Percentiles rank a stretch among this genome's conserved stretches.
These are phyloP conservation scores for Erynnis tages DNA, from an alignment of 2,888 invertebrate species.

Conservation along the genomic window DNA sequence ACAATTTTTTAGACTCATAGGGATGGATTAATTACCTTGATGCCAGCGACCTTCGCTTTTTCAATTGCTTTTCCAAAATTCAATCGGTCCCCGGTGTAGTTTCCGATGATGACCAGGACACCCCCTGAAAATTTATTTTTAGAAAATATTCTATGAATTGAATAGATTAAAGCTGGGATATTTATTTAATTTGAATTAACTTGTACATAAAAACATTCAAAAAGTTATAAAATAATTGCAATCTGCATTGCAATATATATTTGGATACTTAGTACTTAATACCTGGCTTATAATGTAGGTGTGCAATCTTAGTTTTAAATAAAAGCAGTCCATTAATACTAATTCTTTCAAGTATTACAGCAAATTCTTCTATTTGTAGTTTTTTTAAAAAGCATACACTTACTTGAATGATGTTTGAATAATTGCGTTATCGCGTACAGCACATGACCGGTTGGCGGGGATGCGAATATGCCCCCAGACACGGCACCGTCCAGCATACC, in stretches of 20 bases:
- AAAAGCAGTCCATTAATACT: too few species aligned
- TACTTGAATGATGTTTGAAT: slow-evolving; percentile 79
- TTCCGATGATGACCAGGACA: slow-evolving; percentile 87
- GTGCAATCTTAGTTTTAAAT: too few species aligned
- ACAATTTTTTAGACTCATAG: background rate
- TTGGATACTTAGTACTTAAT: too few species aligned
- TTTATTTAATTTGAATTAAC: too few species aligned
- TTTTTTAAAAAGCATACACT: too few species aligned
- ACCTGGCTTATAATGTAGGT: too few species aligned
- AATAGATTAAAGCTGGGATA: too few species aligned
- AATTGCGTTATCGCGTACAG: slow-evolving; percentile 84
- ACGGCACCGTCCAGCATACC: slow-evolving; percentile 91
- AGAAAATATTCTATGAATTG: background rate
- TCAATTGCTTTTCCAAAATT: slow-evolving; percentile 92
- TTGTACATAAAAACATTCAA: too few species aligned
- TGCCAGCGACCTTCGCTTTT: slow-evolving; percentile 83
- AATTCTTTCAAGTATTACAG: background rate
- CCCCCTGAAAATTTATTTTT: slow-evolving; percentile 72
- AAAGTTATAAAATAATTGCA: background rate
- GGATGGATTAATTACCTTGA: slow-evolving; percentile 59
- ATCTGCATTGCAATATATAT: background rate
- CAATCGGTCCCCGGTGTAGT: slow-evolving; percentile 89
- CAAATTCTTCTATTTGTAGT: too few species aligned
- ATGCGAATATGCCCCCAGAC: slow-evolving; percentile 88
- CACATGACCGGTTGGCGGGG: slow-evolving; percentile 87